These are phyloP conservation scores for Ornithoptera alexandrae DNA, from an alignment of 2,888 invertebrate species.

Conservation along the genomic window DNA sequence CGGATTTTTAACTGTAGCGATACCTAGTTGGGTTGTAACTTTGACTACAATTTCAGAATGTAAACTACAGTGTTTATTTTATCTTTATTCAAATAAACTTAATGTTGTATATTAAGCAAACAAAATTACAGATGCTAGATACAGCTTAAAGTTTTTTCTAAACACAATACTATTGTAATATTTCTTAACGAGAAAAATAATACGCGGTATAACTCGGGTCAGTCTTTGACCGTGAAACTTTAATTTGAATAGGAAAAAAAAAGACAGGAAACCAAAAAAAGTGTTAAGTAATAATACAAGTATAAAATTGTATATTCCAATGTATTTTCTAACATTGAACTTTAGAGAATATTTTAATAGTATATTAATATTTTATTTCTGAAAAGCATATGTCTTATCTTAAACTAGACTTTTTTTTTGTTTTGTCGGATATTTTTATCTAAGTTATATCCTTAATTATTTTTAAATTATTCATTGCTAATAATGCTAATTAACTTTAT, in stretches of 20 bases:
- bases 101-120: not conserved
- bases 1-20: too few relatives aligned
- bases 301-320: not conserved
- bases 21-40: too few relatives aligned
- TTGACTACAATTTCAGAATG: not conserved
- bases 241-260: not conserved
- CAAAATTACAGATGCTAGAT: not conserved
- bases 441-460: too few relatives aligned
- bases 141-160: not conserved
- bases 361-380: not conserved
- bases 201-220: not conserved
- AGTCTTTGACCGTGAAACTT: not conserved
- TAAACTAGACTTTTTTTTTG: too few relatives aligned
- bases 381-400: too few relatives aligned
- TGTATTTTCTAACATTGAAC: not conserved
- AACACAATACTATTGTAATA: not conserved
- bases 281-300: not conserved
- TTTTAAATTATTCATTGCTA: too few relatives aligned
- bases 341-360: not conserved
- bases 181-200: not conserved
- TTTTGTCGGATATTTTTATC: too few relatives aligned
- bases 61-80: not conserved
- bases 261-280: not conserved
- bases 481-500: too few relatives aligned
- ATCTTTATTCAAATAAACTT: not conserved